phyloP scores from a whole-genome alignment of 1,140 invertebrate genomes.

The Drosophila setifemur region DNA sequence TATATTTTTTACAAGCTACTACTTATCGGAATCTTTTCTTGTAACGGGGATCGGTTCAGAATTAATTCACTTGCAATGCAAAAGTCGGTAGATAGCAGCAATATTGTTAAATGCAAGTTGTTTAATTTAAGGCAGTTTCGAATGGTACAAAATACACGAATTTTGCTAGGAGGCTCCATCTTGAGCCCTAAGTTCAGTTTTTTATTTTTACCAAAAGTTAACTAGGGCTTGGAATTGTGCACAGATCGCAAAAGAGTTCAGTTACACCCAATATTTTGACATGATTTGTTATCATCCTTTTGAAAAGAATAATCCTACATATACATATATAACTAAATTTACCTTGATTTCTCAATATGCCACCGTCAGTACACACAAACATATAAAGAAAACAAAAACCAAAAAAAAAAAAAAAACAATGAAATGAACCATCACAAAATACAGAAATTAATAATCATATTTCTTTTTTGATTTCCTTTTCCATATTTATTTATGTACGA shows the following conservation, averaged over 20 bases:
- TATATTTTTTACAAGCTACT: too few species aligned
- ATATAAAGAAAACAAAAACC: not conserved
- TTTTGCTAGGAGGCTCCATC: not conserved
- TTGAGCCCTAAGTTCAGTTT: not conserved
- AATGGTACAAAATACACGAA: too few species aligned
- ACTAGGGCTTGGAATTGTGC: too few species aligned
- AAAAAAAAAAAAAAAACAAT: constrained; percentile 24
- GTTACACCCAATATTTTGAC: constrained; percentile 27
- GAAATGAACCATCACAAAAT: constrained; percentile 61
- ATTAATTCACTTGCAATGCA: too few species aligned
- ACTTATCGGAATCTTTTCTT: too few species aligned
- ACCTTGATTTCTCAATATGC: constrained; percentile 7
- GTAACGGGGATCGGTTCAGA: too few species aligned
- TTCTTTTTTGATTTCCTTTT: constrained; percentile 82
- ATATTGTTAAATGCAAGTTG: too few species aligned
- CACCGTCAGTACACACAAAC: too few species aligned
- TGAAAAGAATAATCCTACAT: constrained; percentile 13
- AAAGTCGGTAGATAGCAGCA: too few species aligned
- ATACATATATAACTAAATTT: constrained; percentile 18
- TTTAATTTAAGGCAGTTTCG: too few species aligned
- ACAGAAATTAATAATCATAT: constrained; percentile 82
- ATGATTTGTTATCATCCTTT: constrained; percentile 24
- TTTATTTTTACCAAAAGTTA: not conserved
- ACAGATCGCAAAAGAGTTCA: constrained; percentile 26
- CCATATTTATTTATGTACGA: constrained; percentile 82